Evolutionary conservation across 2,888 invertebrate species (phyloP), one percentile per base, ranked within the genome.

Genomic region (Xylophagus ater): DNA sequence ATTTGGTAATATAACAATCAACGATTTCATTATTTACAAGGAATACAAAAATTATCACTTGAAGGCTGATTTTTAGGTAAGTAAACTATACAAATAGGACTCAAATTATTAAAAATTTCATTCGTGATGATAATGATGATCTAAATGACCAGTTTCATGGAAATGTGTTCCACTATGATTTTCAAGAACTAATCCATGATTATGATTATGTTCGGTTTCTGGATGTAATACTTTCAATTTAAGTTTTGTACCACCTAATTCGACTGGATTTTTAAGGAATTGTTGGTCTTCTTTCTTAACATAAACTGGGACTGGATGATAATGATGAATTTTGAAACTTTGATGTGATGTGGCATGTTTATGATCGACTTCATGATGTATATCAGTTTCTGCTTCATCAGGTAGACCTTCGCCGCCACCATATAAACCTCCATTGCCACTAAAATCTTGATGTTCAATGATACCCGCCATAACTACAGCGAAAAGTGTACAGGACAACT

Each of bases 271-370:
- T 51, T 78, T 71, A 4, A 78, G 55, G 42, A 76, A 61, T 55
- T 78, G 74, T 50, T 71, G 70, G 60, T 77, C 72, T 52, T 78
- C 77, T 51, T 78, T 76, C 64, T 78, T 78, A 5, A 77, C 68
- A 59, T 76, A 78, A 0, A 78, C 76, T 2, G 78, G 78, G 2
- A 79, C 78, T 1, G 78, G 71, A 52, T 78, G 78, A 65, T 72
- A 78, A 54, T 78, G 78, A 55, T 78, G 77, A 48, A 78, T 73
- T 51, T 78, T 76, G 48, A 79, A 73, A 41, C 74, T 76, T 59
- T 79, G 78, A 53, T 78, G 78, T 28, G 78, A 78, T 47, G 77
- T 78, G 20, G 78, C 76, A 52, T 76, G 75, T 48, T 76, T 74
- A 49, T 76, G 74, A 47, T 76, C 72, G 21, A 76, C 66, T 45